Conservation (phyloP, 2,888 invertebrate species). For the Shargacucullia verbasci region DNA sequence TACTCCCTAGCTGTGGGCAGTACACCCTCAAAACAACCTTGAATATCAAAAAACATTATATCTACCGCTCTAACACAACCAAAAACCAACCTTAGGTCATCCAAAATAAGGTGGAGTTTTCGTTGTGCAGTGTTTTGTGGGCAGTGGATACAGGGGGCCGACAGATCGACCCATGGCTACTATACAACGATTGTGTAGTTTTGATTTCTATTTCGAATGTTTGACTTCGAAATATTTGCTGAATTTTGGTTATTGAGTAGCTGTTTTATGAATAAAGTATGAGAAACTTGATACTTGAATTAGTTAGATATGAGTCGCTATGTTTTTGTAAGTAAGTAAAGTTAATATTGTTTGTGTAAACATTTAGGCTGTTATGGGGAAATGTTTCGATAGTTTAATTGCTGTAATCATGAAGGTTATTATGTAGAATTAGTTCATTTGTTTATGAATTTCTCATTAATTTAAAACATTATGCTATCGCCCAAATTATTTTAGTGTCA, state of each 20-base stretch:
- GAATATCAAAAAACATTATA: constrained; percentile 79
- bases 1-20: constrained; percentile 87
- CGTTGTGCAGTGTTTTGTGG: constrained; percentile 64
- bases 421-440: no score
- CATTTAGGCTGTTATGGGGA: constrained; percentile 11
- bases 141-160: constrained; percentile 80
- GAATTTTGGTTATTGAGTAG: constrained; percentile 48
- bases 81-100: constrained; percentile 59
- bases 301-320: constrained; percentile 25
- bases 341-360: constrained; percentile 28
- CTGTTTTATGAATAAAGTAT: constrained; percentile 55
- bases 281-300: constrained; percentile 43
- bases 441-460: no score
- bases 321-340: constrained; percentile 40
- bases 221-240: constrained; percentile 57
- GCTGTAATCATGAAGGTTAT: no score
- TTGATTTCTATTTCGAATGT: constrained; percentile 77
- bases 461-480: no score
- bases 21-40: constrained; percentile 82
- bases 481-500: no score
- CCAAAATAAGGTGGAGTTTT: constrained; percentile 41
- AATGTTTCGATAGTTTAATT: no score
- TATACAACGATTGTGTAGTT: constrained; percentile 81
- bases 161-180: constrained; percentile 83
- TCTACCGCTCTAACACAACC: constrained; percentile 55